Conservation (phyloP, 2,797 vertebrate genomes). For the Platyrinchus mystaceus region DNA sequence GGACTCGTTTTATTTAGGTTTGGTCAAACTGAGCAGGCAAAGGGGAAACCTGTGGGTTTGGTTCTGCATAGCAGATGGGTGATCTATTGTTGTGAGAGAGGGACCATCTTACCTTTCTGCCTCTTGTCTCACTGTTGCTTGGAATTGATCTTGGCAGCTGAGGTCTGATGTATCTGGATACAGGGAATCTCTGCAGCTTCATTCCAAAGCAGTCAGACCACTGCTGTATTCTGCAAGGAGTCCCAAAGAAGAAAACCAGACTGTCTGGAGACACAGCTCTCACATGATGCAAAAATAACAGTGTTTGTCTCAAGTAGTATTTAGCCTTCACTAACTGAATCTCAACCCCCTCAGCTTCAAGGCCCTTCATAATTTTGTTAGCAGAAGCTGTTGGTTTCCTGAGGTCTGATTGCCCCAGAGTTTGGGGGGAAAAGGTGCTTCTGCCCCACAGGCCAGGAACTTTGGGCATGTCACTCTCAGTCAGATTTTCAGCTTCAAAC, state of each 20-base stretch:
- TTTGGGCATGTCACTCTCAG: no score
- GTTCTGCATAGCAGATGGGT: background rate
- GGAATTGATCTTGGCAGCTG: background rate
- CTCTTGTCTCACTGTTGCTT: background rate
- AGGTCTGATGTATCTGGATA: background rate
- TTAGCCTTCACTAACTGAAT: background rate
- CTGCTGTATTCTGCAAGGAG: background rate
- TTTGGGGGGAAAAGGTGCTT: background rate
- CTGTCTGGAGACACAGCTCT: background rate
- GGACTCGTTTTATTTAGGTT: background rate
- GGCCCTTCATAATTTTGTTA: background rate
- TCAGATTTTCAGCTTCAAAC: background rate
- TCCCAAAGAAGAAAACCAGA: background rate
- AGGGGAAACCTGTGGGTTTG: background rate
- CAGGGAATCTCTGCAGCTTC: background rate
- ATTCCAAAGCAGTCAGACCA: background rate
- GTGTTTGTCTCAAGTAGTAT: background rate
- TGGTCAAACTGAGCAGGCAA: background rate
- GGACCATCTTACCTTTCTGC: background rate
- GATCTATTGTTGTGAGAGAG: background rate
- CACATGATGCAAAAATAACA: background rate
- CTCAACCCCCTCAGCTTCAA: background rate
- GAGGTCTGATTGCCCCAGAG: background rate
- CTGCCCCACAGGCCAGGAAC: background rate
- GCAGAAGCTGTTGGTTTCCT: background rate